These are phyloP conservation scores for Porphyrio hochstetteri DNA, from an alignment of 2,113 vertebrate genomes.

Conservation along the genomic window DNA sequence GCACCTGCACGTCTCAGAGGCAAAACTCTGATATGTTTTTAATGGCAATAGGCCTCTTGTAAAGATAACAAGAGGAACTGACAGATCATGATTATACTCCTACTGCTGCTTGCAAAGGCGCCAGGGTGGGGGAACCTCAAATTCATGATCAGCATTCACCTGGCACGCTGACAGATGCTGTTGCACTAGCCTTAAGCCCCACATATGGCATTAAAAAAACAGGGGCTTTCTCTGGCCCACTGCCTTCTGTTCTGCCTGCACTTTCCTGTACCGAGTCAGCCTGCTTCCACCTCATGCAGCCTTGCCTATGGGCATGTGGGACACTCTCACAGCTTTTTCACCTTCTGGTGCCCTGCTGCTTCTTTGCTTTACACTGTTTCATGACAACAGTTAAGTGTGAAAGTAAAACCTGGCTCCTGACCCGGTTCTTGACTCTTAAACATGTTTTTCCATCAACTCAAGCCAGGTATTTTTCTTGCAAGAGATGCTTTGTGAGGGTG, in stretches of 20 bases:
- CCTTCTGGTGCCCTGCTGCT: neutral
- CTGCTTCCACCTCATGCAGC: neutral
- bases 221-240: neutral
- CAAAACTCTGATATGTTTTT: neutral
- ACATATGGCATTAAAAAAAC: fast-evolving
- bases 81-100: neutral
- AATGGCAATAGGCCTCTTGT: neutral
- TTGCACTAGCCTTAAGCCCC: neutral
- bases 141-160: neutral
- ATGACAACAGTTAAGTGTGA: neutral
- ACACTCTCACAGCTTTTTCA: neutral
- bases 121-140: fast-evolving
- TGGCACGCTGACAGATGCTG: neutral
- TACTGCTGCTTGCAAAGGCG: neutral
- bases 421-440: neutral
- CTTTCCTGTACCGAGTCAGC: neutral
- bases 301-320: fast-evolving
- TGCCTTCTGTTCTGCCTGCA: neutral
- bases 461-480: neutral
- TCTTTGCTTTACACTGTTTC: neutral
- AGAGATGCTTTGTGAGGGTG: neutral
- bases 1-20: neutral
- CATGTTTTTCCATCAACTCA: neutral
- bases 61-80: neutral
- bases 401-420: neutral